Conservation (phyloP, 2,888 invertebrate genomes). For the Heteropelma amictum region DNA sequence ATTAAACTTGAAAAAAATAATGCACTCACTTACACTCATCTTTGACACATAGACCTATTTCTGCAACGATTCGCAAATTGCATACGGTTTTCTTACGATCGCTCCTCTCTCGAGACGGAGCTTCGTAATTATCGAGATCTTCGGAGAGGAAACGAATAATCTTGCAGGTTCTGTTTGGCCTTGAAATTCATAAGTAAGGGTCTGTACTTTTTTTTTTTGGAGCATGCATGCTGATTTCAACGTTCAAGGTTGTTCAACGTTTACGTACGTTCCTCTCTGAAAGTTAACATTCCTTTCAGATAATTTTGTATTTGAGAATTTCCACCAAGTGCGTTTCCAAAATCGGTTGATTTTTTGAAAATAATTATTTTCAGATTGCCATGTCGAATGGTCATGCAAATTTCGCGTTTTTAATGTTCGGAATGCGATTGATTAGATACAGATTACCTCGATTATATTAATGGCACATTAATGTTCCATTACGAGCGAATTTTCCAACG, state of each 20-base stretch:
- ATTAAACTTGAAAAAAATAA: too few species aligned
- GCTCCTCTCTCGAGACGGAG: neutral
- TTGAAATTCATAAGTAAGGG: conserved; percentile 6
- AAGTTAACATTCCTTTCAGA: too few species aligned
- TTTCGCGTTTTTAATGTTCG: too few species aligned
- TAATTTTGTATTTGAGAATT: too few species aligned
- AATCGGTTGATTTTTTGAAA: too few species aligned
- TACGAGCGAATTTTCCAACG: too few species aligned
- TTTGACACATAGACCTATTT: neutral
- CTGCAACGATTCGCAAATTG: neutral
- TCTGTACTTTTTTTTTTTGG: neutral
- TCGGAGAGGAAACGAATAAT: conserved; percentile 1
- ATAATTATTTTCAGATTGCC: too few species aligned
- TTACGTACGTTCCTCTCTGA: neutral
- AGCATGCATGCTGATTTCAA: conserved; percentile 10
- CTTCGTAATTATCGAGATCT: conserved; percentile 10
- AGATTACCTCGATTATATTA: too few species aligned
- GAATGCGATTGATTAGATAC: too few species aligned
- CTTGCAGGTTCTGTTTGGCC: conserved; percentile 13
- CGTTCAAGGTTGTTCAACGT: conserved; percentile 1
- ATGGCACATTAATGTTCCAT: too few species aligned
- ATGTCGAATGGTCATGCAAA: too few species aligned
- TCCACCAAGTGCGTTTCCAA: too few species aligned
- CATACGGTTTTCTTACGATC: neutral
- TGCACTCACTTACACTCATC: neutral